phyloP scores from a whole-genome alignment of 2,797 vertebrate genomes.

The Eidolon dupreanum region DNA sequence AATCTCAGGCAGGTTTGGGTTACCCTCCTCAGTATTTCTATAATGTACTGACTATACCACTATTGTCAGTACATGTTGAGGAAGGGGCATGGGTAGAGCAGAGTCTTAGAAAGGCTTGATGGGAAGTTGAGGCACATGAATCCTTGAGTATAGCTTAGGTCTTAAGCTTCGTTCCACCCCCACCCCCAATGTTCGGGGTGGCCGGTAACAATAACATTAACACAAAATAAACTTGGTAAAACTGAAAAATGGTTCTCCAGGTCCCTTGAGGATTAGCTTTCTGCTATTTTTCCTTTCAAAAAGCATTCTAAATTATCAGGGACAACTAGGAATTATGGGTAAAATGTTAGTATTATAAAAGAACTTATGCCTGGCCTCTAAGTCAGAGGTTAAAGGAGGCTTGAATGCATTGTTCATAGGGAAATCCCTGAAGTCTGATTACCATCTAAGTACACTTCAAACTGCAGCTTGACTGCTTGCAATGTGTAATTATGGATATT shows the following conservation, averaged over 20 bases:
- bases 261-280: not conserved
- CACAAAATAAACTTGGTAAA: constrained; percentile 29
- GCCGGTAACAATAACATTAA: not conserved
- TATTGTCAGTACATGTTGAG: not conserved
- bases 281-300: constrained; percentile 36
- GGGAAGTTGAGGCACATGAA: not conserved
- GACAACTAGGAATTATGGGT: constrained; percentile 37
- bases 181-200: not conserved
- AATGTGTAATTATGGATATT: constrained; percentile 78
- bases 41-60: not conserved
- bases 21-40: not conserved
- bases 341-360: constrained; percentile 46
- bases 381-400: constrained; percentile 64
- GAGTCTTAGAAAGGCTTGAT: constrained; percentile 26
- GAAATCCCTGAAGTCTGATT: constrained; percentile 82
- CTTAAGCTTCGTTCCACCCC: not conserved
- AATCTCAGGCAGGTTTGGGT: not conserved
- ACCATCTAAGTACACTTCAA: constrained; percentile 76
- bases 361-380: constrained; percentile 48
- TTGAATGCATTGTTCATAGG: constrained; percentile 75
- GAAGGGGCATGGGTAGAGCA: not conserved
- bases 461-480: constrained; percentile 69
- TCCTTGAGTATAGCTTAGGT: not conserved
- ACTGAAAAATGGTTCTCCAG: constrained; percentile 33
- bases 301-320: constrained; percentile 42